These are phyloP conservation scores for Epizoanthus ramosus DNA, from an alignment of 92 coral and sea anemone species.

Conservation along the genomic window DNA sequence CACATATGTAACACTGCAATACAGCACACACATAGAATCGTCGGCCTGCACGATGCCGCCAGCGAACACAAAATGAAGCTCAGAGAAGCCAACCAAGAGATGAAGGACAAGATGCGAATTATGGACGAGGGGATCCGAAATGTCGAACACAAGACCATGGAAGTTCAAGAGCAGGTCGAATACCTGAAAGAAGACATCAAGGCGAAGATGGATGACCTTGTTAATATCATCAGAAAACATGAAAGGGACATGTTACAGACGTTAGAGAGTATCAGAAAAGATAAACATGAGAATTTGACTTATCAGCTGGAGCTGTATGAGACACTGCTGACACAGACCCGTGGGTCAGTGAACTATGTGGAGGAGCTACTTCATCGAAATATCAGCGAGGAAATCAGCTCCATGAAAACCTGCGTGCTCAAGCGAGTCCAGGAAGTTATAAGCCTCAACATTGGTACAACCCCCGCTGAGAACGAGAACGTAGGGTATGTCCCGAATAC, in stretches of 20 bases:
- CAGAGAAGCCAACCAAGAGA: conserved; percentile 63
- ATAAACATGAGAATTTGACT: conserved; percentile 77
- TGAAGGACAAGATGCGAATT: conserved; percentile 66
- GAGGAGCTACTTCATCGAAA: conserved; percentile 79
- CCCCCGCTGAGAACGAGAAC: conserved; percentile 86
- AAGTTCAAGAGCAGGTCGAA: conserved; percentile 83
- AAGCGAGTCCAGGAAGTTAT: conserved; percentile 69
- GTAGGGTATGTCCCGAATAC: conserved; percentile 80
- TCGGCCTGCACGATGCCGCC: conserved; percentile 86
- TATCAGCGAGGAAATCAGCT: conserved; percentile 81
- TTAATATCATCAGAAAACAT: conserved; percentile 66
- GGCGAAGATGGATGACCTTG: conserved; percentile 78
- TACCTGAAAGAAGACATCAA: conserved; percentile 83
- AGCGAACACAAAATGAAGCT: conserved; percentile 80
- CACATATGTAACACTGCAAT: conserved; percentile 91
- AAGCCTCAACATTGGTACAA: conserved; percentile 73
- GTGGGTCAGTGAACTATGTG: conserved; percentile 66
- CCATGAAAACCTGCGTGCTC: conserved; percentile 75
- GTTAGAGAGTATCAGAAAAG: conserved; percentile 78
- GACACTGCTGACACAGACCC: conserved; percentile 72
- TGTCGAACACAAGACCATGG: conserved; percentile 81
- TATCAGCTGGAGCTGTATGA: conserved; percentile 83
- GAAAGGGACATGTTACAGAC: conserved; percentile 80
- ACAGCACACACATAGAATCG: conserved; percentile 86
- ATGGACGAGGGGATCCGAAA: conserved; percentile 78